Conservation (phyloP, 1,140 invertebrate species). For the Diabrotica virgifera region DNA sequence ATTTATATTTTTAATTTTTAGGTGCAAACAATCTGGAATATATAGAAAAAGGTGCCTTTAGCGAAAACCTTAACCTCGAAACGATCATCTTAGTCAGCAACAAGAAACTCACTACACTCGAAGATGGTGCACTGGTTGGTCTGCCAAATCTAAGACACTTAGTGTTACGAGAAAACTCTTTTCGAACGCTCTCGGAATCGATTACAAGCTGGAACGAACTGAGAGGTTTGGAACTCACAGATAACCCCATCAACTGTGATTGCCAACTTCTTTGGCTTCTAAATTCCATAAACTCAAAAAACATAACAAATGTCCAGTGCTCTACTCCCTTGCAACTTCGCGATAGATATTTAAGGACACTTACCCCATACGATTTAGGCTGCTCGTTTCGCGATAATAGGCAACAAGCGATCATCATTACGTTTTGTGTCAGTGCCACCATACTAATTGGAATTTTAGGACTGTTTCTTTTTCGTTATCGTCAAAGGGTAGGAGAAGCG, state of each 20-base stretch:
- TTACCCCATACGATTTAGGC: conserved; percentile 73
- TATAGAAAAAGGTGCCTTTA: conserved; percentile 72
- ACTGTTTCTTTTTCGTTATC: conserved; percentile 72
- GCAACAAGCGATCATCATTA: conserved; percentile 75
- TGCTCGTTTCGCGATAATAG: conserved; percentile 72
- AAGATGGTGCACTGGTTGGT: conserved; percentile 72
- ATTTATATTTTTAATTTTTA: conserved; percentile 52
- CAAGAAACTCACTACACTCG: conserved; percentile 66
- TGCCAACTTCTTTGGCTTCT: conserved; percentile 78
- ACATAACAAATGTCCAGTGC: conserved; percentile 73
- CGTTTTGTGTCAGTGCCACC: conserved; percentile 66
- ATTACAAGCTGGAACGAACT: conserved; percentile 76
- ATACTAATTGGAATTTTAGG: conserved; percentile 65
- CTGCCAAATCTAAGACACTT: conserved; percentile 74
- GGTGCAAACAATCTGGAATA: conserved; percentile 68
- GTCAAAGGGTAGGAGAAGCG: conserved; percentile 72
- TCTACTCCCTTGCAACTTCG: conserved; percentile 66
- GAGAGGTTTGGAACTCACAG: conserved; percentile 71
- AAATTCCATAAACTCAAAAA: conserved; percentile 69
- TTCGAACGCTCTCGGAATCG: conserved; percentile 69
- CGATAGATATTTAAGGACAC: conserved; percentile 63
- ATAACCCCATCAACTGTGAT: conserved; percentile 80
- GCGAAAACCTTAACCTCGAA: conserved; percentile 77
- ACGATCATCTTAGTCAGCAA: conserved; percentile 73
- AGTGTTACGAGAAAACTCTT: conserved; percentile 74